Percentiles rank a stretch among this genome's conserved stretches.
Evolutionary conservation across 2,113 vertebrate genomes (phyloP).

Genomic region (Myodes glareolus): DNA sequence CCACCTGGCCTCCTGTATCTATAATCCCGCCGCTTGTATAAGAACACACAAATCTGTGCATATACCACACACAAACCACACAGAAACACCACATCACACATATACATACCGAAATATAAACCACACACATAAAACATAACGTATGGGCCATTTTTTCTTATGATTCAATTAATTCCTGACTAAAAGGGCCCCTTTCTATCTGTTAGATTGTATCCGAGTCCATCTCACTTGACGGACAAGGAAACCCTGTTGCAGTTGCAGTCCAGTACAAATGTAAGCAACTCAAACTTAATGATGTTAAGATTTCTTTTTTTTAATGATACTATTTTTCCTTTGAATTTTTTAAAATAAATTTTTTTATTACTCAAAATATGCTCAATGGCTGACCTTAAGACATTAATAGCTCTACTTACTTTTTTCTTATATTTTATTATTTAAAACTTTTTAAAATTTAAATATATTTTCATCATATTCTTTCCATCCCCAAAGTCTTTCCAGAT

Average conservation of each 20-base stretch:
- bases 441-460: neutral
- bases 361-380: neutral
- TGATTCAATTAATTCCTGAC: neutral
- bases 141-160: neutral
- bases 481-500: neutral
- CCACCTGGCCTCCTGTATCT: neutral
- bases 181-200: neutral
- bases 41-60: neutral
- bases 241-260: conserved; percentile 12
- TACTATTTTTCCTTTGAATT: neutral
- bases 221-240: conserved; percentile 6
- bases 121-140: neutral
- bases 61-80: neutral
- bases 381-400: neutral
- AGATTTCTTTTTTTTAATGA: neutral
- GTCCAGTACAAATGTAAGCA: neutral
- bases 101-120: neutral
- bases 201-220: neutral
- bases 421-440: neutral
- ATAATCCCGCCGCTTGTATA: neutral
- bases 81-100: neutral
- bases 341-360: neutral
- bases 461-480: neutral
- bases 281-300: neutral
- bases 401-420: neutral